phyloP scores from a whole-genome alignment of 2,888 invertebrate genomes.

The Calameuta idolon region DNA sequence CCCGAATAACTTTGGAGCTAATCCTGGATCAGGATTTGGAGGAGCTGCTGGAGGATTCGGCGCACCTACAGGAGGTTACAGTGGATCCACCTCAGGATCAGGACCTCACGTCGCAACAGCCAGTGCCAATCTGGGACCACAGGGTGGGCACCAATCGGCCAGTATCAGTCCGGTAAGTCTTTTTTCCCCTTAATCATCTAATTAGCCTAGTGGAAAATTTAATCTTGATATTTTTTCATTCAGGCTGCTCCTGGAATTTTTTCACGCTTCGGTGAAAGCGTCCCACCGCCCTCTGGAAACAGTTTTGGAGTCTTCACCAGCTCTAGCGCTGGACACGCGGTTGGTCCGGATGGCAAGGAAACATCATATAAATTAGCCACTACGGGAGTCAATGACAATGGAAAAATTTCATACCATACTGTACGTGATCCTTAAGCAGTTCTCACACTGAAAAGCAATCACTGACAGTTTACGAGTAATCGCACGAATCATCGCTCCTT shows the following conservation, averaged over 20 bases:
- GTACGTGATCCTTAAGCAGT: conserved; percentile 64
- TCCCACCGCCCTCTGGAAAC: conserved; percentile 55
- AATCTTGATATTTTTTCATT: background rate
- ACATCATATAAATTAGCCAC: conserved; percentile 71
- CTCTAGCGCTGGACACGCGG: conserved; percentile 72
- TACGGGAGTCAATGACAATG: conserved; percentile 80
- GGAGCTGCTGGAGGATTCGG: background rate
- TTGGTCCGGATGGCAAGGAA: conserved; percentile 72
- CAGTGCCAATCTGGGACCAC: conserved; percentile 45
- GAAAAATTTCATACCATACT: conserved; percentile 75
- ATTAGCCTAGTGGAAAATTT: background rate
- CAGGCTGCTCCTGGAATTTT: conserved; percentile 48
- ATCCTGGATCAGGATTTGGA: conserved; percentile 5
- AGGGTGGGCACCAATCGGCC: conserved; percentile 50
- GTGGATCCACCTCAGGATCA: conserved; percentile 10
- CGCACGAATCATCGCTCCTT: background rate
- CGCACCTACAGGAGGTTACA: background rate
- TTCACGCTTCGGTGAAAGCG: conserved; percentile 55
- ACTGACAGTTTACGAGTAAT: background rate
- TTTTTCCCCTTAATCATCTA: background rate
- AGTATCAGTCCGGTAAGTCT: conserved; percentile 50
- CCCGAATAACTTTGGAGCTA: background rate
- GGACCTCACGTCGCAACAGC: conserved; percentile 36
- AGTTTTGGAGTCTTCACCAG: conserved; percentile 73
- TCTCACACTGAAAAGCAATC: background rate